Conservation (phyloP, 2,888 invertebrate species). For the Chironomus riparius region DNA sequence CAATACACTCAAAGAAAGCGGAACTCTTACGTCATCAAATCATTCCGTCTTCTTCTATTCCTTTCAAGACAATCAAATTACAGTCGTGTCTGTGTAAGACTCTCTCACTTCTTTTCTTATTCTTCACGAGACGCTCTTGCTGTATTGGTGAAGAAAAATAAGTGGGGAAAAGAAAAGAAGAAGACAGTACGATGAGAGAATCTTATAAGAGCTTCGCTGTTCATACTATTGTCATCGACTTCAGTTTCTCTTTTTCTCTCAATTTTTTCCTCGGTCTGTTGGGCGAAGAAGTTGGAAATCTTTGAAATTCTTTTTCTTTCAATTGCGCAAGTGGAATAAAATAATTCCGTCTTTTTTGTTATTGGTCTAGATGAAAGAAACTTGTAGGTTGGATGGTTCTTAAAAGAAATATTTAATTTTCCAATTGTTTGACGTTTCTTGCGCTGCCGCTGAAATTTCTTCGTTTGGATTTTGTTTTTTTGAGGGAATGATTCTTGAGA, state of each 20-base stretch:
- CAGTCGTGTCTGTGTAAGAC: background rate
- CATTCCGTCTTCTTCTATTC: background rate
- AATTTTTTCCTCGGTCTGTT: too few species aligned
- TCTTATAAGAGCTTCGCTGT: constrained; percentile 1
- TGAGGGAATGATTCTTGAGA: too few species aligned
- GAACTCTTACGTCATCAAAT: constrained; percentile 8
- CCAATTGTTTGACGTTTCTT: too few species aligned
- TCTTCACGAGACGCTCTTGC: background rate
- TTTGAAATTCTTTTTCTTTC: background rate
- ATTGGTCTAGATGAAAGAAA: background rate
- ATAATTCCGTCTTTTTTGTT: background rate
- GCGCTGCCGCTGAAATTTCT: too few species aligned
- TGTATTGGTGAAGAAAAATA: background rate
- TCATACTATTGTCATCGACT: too few species aligned
- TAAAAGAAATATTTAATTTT: background rate
- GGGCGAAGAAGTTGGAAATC: background rate
- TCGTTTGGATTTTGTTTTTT: background rate
- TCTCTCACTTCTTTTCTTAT: background rate
- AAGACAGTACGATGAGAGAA: background rate
- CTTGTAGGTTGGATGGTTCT: background rate
- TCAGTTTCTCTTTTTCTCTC: too few species aligned
- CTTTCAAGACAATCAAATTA: background rate
- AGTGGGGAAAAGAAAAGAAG: background rate
- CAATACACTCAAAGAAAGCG: background rate
- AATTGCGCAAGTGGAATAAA: constrained; percentile 10